These are phyloP conservation scores for Poeciliopsis paucimaculata DNA, from an alignment of 2,797 vertebrate species.

Conservation along the genomic window DNA sequence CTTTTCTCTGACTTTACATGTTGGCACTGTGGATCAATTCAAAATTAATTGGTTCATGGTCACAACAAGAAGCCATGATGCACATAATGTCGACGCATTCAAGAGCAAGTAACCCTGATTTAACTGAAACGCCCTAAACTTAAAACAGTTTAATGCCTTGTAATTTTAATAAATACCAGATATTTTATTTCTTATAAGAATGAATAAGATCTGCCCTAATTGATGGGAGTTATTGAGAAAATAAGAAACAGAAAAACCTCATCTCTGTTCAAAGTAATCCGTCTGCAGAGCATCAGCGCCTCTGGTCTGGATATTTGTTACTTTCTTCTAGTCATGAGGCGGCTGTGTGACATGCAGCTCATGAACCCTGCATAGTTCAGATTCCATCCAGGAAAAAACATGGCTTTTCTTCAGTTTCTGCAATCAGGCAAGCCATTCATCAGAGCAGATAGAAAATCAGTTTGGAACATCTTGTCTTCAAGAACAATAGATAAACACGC, in stretches of 20 bases:
- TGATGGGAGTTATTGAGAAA: neutral
- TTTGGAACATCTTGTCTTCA: neutral
- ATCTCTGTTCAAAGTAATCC: neutral
- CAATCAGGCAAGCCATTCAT: neutral
- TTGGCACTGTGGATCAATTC: neutral
- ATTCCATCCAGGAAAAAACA: neutral
- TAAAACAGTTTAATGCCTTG: neutral
- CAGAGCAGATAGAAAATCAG: neutral
- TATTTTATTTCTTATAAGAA: neutral
- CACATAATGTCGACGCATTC: neutral
- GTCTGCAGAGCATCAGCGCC: neutral
- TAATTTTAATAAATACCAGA: neutral
- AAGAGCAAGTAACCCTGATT: neutral
- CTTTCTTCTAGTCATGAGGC: neutral
- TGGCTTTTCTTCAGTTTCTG: neutral
- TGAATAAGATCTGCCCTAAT: neutral
- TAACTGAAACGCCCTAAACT: neutral
- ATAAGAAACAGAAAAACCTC: neutral
- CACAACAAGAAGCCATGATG: neutral
- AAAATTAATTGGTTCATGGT: neutral
- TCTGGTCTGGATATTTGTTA: neutral
- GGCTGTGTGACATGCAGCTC: neutral
- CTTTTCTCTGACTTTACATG: neutral
- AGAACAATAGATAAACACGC: too few relatives aligned
- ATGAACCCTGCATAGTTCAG: neutral